phyloP scores from a whole-genome alignment of 2,888 invertebrate species.

The Oxyscelio sp. region DNA sequence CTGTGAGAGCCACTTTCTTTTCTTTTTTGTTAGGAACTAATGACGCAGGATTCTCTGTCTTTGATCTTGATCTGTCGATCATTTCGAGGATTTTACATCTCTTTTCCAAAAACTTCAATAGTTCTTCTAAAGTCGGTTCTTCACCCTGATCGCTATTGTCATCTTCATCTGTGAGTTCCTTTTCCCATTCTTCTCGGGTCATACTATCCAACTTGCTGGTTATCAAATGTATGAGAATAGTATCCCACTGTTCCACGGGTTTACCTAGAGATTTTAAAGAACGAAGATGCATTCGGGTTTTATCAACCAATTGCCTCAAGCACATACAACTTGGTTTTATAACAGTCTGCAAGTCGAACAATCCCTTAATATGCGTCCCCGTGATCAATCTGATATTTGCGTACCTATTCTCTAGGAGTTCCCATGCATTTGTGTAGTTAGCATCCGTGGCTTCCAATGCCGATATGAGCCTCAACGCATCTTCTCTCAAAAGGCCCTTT shows the following conservation, averaged over 20 bases:
- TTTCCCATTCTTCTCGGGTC: constrained; percentile 2
- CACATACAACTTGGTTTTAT: background rate
- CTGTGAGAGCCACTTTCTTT: too few relatives aligned
- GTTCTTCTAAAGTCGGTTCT: too few relatives aligned
- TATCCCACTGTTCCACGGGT: constrained; percentile 11
- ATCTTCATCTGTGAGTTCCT: too few relatives aligned
- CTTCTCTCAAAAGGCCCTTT: constrained; percentile 17
- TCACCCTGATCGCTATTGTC: too few relatives aligned
- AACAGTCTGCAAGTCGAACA: constrained; percentile 13
- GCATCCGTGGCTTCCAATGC: constrained; percentile 27
- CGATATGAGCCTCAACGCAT: constrained; percentile 15
- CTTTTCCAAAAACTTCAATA: too few relatives aligned
- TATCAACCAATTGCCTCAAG: constrained; percentile 15
- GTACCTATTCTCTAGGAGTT: constrained; percentile 6
- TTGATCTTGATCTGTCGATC: too few relatives aligned
- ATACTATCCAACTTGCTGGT: constrained; percentile 8
- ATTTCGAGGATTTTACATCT: too few relatives aligned
- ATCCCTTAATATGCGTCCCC: constrained; percentile 22
- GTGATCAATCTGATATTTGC: constrained; percentile 3
- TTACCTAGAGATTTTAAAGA: constrained; percentile 1
- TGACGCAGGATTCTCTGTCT: too few relatives aligned
- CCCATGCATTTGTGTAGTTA: constrained; percentile 17
- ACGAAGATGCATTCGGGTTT: background rate
- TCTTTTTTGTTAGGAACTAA: too few relatives aligned
- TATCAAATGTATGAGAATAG: constrained; percentile 12